Base-by-base conservation (phyloP, 2,113 vertebrate species). In the Pangasianodon hypophthalmus region DNA sequence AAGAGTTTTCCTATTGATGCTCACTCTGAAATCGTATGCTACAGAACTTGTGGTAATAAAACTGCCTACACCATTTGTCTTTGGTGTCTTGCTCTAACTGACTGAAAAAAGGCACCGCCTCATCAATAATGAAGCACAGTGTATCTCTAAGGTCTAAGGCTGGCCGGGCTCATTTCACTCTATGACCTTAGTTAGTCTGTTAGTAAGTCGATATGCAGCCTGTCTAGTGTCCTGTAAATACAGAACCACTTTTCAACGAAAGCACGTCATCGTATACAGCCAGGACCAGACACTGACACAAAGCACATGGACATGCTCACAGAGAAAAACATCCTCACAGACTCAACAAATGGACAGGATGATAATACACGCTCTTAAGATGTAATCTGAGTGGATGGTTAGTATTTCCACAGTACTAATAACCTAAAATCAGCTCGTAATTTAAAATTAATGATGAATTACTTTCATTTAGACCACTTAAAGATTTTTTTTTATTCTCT, bases 171-270 rank as follows among this genome's bases (percentile, higher is more conserved):
- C 86, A 91, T 56, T 46, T 54, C 64, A 85, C 58, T 90, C 81
- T 67, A 81, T 87, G 82, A 88, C 88, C 80, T 84, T 32, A 24
- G 48, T 26, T 26, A 71, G 79, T 86, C 69, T 41, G 56, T 80
- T 79, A n/a, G 92, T 93, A 93, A 93, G 88, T 87, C 73, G 64
- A 91, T 83, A 92, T 90, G 85, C 71, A 44, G 54, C 54, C 81
- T 14, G 87, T 60, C 77, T 32, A 80, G 44, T 85, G 82, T 85
- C 84, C 64, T 54, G 84, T 92, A 91, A 93, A 93, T 85, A 91
- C 82, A 88, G 79, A 75, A 54, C 81, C 46, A 29, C 85, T 56
- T 87, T 84, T 87, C 88, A 89, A 80, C 81, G 19, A 60, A 41
- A 56, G 13, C 21, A 52, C 46, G 73, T 73, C 73, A 77, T 48